These are phyloP conservation scores for Crocuta crocuta DNA, from an alignment of 2,113 vertebrate genomes.

Conservation along the genomic window DNA sequence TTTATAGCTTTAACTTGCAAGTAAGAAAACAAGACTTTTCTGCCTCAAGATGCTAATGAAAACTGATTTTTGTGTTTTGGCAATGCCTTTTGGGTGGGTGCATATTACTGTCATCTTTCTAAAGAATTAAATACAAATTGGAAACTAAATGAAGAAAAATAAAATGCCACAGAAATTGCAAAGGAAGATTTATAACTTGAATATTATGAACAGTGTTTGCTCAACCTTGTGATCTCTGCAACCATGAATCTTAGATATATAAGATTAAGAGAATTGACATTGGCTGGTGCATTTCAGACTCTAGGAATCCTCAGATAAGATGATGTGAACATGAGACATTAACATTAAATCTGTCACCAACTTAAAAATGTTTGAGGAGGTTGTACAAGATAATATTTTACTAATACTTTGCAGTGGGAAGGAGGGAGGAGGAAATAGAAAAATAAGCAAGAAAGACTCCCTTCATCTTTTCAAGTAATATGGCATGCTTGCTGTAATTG, in stretches of 20 bases:
- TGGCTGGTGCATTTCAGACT: conserved; percentile 32
- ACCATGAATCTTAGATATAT: conserved; percentile 7
- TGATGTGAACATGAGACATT: background rate
- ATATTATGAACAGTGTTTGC: conserved; percentile 7
- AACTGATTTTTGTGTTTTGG: background rate
- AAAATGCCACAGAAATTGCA: background rate
- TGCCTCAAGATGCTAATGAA: background rate
- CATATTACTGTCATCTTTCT: background rate
- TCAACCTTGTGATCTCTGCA: conserved; percentile 28
- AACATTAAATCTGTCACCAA: background rate
- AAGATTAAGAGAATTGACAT: conserved; percentile 62
- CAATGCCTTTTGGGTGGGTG: conserved; percentile 17
- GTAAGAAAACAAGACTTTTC: background rate
- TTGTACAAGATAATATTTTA: too few relatives aligned
- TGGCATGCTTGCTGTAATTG: background rate
- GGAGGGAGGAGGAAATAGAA: background rate
- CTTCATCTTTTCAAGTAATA: background rate
- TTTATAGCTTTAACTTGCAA: conserved; percentile 9
- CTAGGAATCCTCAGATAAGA: background rate
- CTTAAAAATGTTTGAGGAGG: background rate
- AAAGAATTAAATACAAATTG: conserved; percentile 30
- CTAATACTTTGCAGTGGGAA: background rate
- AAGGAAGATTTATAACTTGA: conserved; percentile 61
- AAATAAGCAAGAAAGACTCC: background rate
- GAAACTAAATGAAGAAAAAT: conserved; percentile 46